Conservation (phyloP, 2,888 invertebrate genomes). For the Noctua fimbriata region DNA sequence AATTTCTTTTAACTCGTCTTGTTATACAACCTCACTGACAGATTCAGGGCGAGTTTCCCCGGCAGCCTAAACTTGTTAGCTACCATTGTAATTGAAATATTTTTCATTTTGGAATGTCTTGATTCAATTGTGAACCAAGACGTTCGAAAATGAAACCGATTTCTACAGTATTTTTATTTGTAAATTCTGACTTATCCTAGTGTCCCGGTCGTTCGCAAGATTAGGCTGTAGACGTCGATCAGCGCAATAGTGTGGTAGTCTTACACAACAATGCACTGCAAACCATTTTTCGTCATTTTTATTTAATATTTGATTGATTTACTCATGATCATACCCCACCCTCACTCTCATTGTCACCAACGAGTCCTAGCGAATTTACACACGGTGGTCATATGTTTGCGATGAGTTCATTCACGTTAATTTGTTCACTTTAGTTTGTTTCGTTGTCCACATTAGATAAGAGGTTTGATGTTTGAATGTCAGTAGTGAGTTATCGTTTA, state of each 20-base stretch:
- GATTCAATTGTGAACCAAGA: background rate
- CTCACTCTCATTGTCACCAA: conserved; percentile 73
- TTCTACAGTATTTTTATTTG: background rate
- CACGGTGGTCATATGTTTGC: conserved; percentile 91
- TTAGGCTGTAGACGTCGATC: conserved; percentile 23
- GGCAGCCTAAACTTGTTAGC: conserved; percentile 30
- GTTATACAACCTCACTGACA: conserved; percentile 41
- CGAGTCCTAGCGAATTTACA: conserved; percentile 89
- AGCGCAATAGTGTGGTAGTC: conserved; percentile 38
- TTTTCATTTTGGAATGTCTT: background rate
- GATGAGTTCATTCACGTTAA: conserved; percentile 86
- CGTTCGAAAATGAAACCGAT: background rate
- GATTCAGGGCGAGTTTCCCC: conserved; percentile 41
- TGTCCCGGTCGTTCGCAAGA: background rate
- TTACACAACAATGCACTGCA: conserved; percentile 64
- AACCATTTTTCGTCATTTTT: conserved; percentile 59
- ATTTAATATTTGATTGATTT: conserved; percentile 66
- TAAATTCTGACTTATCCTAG: background rate
- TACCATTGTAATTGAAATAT: background rate
- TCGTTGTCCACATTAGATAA: conserved; percentile 84
- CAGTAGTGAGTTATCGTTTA: conserved; percentile 87
- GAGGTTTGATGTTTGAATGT: conserved; percentile 88
- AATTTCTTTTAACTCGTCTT: conserved; percentile 35
- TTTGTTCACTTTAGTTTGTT: conserved; percentile 87
- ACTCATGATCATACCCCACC: conserved; percentile 67